phyloP scores from a whole-genome alignment of 2,888 invertebrate genomes.

The Mactromeris polynyma region DNA sequence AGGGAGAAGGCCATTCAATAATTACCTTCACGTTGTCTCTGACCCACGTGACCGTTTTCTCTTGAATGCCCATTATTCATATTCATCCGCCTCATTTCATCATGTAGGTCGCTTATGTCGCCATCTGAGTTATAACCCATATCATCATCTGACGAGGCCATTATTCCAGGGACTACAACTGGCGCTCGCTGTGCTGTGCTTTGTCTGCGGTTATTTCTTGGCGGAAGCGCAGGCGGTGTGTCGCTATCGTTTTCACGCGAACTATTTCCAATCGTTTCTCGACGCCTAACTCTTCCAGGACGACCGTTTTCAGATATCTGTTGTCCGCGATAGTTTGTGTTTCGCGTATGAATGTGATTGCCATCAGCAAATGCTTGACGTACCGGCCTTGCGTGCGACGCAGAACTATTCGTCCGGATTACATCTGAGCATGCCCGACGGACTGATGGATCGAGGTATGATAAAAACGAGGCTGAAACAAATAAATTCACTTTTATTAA shows the following conservation, averaged over 20 bases:
- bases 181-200: slow-evolving; percentile 10
- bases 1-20: background rate
- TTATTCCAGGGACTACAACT: slow-evolving; percentile 59
- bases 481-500: background rate
- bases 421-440: slow-evolving; percentile 69
- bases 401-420: slow-evolving; percentile 49
- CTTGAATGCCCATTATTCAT: slow-evolving; percentile 32
- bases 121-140: slow-evolving; percentile 61
- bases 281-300: background rate
- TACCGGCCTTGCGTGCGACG: slow-evolving; percentile 5
- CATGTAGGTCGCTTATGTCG: slow-evolving; percentile 66
- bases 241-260: background rate
- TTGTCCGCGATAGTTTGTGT: slow-evolving; percentile 65
- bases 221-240: slow-evolving; percentile 53
- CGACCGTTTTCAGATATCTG: slow-evolving; percentile 34
- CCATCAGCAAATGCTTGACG: slow-evolving; percentile 61
- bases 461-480: slow-evolving; percentile 63
- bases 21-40: slow-evolving; percentile 53
- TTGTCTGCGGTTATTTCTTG: slow-evolving; percentile 25
- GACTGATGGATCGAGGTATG: slow-evolving; percentile 61
- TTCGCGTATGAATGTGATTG: slow-evolving; percentile 37
- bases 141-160: slow-evolving; percentile 59
- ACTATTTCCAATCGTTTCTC: background rate
- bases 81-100: slow-evolving; percentile 67
- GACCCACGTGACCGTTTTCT: background rate